Evolutionary conservation across 1,140 invertebrate species (phyloP), one percentile per base, ranked within the genome.

Genomic region (Papilio aristodemus): DNA sequence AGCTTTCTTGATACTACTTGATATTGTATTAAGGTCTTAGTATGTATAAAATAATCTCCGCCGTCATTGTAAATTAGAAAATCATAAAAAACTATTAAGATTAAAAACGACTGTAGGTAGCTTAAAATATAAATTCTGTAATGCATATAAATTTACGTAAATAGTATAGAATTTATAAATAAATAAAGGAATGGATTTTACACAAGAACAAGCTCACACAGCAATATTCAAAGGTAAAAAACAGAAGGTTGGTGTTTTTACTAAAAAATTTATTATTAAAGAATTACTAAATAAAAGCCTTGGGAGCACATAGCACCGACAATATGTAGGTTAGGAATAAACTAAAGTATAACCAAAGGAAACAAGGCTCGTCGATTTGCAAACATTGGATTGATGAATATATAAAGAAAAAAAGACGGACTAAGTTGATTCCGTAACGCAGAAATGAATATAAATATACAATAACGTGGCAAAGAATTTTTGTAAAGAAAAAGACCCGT

Each of bases 381-480:
- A 32, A 6, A 32, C 27, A 32, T 25, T 54, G 19, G 19, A 54
- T 54, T 17, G 41, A 43, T 54, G 19, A 25, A 22, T 54, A 9
- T 11, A 22, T 54, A 22, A 22, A 22, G n/a, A n/a, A n/a, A n/a
- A n/a, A 22, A 22, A 54, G 19, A 22, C 46, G 46, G 0, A 13
- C 22, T 54, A 54, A 54, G 11, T 54, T 25, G 46, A 22, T 54
- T 4, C 46, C 11, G 17, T 54, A 19, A 54, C 46, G 46, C 22
- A 54, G 46, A 54, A 54, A 54, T 54, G 46, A 54, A 54, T 54
- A 54, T 54, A 54, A 46, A 46, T 54, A 54, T 54, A 13, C 9
- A 54, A 54, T 54, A 54, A 25, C 22, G 19, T 54, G 46, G 19
- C 19, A 25, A 54, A 9, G 19, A 54, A 54, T 54, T 54, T 19